Conservation (phyloP, 2,888 invertebrate genomes). For the Operophtera brumata region DNA sequence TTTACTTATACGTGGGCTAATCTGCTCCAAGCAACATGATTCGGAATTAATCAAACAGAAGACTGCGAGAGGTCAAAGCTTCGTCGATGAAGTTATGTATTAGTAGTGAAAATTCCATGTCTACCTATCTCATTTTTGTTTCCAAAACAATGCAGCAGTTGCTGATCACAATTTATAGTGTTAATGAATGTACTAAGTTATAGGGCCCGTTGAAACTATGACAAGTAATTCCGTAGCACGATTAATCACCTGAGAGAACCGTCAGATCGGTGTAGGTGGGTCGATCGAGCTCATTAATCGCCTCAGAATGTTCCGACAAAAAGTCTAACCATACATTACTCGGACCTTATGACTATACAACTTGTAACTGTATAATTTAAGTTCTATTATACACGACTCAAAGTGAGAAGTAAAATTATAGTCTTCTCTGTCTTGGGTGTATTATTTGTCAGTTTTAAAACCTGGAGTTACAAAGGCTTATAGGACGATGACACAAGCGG, state of each 20-base stretch:
- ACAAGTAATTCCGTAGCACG: slow-evolving; percentile 34
- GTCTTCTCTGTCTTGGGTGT: slow-evolving; percentile 8
- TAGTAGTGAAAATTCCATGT: too few species aligned
- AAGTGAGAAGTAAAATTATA: slow-evolving; percentile 17
- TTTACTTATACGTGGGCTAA: slow-evolving; percentile 25
- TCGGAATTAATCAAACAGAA: slow-evolving; percentile 34
- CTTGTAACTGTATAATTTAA: slow-evolving; percentile 10
- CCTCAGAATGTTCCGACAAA: slow-evolving; percentile 28
- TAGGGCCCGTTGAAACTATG: slow-evolving; percentile 30
- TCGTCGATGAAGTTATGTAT: slow-evolving; percentile 4
- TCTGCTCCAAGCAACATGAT: slow-evolving; percentile 29
- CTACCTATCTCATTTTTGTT: background rate
- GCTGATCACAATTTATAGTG: slow-evolving; percentile 7
- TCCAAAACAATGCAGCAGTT: slow-evolving; percentile 5
- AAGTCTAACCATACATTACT: slow-evolving; percentile 15
- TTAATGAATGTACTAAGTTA: slow-evolving; percentile 24
- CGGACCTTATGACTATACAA: slow-evolving; percentile 10
- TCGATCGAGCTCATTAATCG: slow-evolving; percentile 41
- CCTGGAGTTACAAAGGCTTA: slow-evolving; percentile 9
- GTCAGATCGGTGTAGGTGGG: slow-evolving; percentile 37
- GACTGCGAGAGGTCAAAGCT: slow-evolving; percentile 5
- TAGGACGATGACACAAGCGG: slow-evolving; percentile 7
- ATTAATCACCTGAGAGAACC: slow-evolving; percentile 41
- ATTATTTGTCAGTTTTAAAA: slow-evolving; percentile 16
- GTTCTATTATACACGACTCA: slow-evolving; percentile 12